Conservation (phyloP, 2,113 vertebrate genomes). For the Tupaia chinensis region DNA sequence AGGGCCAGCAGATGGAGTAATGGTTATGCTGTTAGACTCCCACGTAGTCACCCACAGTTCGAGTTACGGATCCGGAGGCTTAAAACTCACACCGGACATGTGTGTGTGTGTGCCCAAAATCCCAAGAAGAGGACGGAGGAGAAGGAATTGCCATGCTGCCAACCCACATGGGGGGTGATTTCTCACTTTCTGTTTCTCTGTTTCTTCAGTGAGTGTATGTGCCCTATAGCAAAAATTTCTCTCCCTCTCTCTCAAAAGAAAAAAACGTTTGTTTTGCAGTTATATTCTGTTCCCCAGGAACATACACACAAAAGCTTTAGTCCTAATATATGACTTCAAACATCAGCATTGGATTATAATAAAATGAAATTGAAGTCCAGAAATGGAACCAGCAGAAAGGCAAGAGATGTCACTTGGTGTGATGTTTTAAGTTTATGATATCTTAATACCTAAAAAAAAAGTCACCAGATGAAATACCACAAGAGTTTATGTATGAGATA, state of each 20-base stretch:
- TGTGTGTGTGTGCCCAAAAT: too few relatives aligned
- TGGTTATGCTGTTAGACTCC: too few relatives aligned
- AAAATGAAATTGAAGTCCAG: conserved; percentile 19
- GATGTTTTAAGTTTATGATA: conserved; percentile 24
- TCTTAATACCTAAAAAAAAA: conserved; percentile 55
- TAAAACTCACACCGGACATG: too few relatives aligned
- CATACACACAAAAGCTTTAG: background rate
- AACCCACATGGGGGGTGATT: too few relatives aligned
- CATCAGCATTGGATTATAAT: background rate
- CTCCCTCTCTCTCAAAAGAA: background rate
- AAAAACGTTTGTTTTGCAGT: background rate
- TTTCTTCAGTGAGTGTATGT: too few relatives aligned
- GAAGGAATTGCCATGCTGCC: too few relatives aligned
- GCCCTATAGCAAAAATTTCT: too few relatives aligned
- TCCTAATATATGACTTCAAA: background rate
- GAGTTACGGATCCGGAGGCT: too few relatives aligned
- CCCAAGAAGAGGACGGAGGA: too few relatives aligned
- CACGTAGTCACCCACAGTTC: too few relatives aligned
- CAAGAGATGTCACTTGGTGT: background rate
- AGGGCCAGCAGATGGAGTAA: too few relatives aligned
- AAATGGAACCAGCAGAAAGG: background rate
- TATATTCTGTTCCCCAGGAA: background rate
- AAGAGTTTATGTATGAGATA: conserved; percentile 27
- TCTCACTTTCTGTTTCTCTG: too few relatives aligned
- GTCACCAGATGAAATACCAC: background rate